phyloP scores from a whole-genome alignment of 2,797 vertebrate genomes.

The Enteromius afrohamiltoni region DNA sequence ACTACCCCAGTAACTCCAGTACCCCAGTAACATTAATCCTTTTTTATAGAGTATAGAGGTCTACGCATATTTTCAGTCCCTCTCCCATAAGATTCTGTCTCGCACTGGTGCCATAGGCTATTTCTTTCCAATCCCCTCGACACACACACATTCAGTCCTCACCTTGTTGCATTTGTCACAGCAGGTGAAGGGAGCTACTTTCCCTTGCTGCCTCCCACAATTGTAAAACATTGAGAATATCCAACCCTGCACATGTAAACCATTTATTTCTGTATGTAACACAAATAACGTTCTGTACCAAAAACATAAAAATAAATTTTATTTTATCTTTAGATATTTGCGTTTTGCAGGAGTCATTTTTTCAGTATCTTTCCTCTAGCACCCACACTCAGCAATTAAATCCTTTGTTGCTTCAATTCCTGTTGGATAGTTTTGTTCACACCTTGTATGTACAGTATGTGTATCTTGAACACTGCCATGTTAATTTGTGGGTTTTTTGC shows the following conservation, averaged over 20 bases:
- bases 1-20: not conserved
- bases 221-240: not conserved
- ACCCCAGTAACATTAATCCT: not conserved
- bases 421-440: not conserved
- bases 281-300: not conserved
- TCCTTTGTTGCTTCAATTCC: not conserved
- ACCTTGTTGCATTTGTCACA: constrained; percentile 14
- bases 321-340: not conserved
- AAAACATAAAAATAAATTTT: not conserved
- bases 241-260: not conserved
- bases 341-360: not conserved
- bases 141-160: not conserved
- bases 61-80: not conserved
- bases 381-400: not conserved
- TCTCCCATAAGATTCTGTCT: not conserved
- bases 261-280: not conserved
- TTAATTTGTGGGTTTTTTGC: not conserved
- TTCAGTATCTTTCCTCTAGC: not conserved
- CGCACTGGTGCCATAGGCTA: not conserved
- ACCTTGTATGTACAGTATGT: not conserved
- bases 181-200: not conserved
- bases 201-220: not conserved
- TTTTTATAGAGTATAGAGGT: not conserved
- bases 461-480: not conserved
- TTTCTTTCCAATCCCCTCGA: not conserved